A percentile compares a stretch with the other conserved stretches of the same genome.
Evolutionary conservation across 1,140 invertebrate species (phyloP).

Genomic region (Hyles vespertilio): DNA sequence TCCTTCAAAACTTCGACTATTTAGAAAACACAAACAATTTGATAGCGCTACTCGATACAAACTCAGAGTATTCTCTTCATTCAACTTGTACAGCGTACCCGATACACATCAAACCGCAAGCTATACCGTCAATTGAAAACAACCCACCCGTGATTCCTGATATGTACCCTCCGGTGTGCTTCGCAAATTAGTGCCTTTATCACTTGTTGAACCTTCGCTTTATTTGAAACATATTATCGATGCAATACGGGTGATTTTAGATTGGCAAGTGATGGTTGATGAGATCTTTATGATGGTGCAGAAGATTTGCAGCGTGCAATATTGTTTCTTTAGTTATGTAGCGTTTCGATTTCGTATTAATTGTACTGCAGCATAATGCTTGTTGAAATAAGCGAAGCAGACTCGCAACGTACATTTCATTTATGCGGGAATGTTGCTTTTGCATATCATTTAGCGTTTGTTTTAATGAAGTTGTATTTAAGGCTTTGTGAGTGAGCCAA

Average conservation of each 20-base stretch:
- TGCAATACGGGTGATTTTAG: slow-evolving; percentile 9
- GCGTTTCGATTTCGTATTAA: slow-evolving; percentile 35
- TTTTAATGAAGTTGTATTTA: no score
- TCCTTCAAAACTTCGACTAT: no score
- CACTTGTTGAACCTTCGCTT: slow-evolving; percentile 4
- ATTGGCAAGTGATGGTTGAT: neutral
- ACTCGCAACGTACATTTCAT: no score
- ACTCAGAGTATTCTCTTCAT: no score
- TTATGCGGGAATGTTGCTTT: no score
- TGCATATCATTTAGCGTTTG: no score
- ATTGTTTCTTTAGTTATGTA: slow-evolving; percentile 28
- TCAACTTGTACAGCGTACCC: slow-evolving; percentile 15
- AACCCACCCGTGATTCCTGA: slow-evolving; percentile 45
- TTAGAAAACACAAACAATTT: no score
- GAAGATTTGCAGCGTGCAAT: slow-evolving; percentile 21
- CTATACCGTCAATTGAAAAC: slow-evolving; percentile 51
- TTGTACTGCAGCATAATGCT: slow-evolving; percentile 11
- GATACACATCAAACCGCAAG: slow-evolving; percentile 39
- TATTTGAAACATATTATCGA: slow-evolving; percentile 1
- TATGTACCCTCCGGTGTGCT: slow-evolving; percentile 11
- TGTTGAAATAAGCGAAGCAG: no score
- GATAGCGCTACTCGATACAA: no score
- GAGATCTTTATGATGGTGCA: neutral
- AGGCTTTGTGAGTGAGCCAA: no score
- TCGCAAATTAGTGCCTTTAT: slow-evolving; percentile 15